A percentile compares a stretch with the other conserved stretches of the same genome.
These are phyloP conservation scores for Conus canariensis DNA, from an alignment of 2,888 invertebrate genomes.

Conservation along the genomic window DNA sequence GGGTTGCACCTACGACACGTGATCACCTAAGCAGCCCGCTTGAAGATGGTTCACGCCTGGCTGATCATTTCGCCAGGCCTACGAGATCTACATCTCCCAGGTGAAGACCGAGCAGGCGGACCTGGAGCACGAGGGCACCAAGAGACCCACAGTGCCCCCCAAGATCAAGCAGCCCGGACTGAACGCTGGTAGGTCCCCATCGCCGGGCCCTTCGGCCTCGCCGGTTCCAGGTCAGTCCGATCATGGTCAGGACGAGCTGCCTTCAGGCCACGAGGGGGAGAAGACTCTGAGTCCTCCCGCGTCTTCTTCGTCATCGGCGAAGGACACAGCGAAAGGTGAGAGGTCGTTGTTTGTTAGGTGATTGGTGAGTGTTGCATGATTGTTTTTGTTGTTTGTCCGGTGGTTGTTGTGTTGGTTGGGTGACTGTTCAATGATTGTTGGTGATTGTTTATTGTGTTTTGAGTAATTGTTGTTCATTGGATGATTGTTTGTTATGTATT, in stretches of 20 bases:
- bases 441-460: too few relatives aligned
- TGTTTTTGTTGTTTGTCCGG: too few relatives aligned
- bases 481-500: too few relatives aligned
- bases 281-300: not conserved
- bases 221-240: not conserved
- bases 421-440: too few relatives aligned
- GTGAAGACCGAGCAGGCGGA: constrained; percentile 77
- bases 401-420: too few relatives aligned
- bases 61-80: constrained; percentile 64
- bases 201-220: not conserved
- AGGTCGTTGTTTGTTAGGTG: not conserved
- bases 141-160: constrained; percentile 74
- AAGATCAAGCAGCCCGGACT: constrained; percentile 79
- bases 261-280: not conserved
- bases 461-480: too few relatives aligned
- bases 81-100: constrained; percentile 76
- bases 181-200: constrained; percentile 22
- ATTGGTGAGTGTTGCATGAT: too few relatives aligned
- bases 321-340: too few relatives aligned
- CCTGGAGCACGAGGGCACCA: constrained; percentile 53
- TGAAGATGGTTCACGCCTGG: too few relatives aligned
- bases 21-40: too few relatives aligned
- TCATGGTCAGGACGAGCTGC: not conserved
- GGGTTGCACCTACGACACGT: too few relatives aligned
- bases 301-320: too few relatives aligned